Percentiles rank a stretch among this genome's conserved stretches.
These are phyloP conservation scores for Ceratina japonica DNA, from an alignment of 1,140 invertebrate species.

Conservation along the genomic window DNA sequence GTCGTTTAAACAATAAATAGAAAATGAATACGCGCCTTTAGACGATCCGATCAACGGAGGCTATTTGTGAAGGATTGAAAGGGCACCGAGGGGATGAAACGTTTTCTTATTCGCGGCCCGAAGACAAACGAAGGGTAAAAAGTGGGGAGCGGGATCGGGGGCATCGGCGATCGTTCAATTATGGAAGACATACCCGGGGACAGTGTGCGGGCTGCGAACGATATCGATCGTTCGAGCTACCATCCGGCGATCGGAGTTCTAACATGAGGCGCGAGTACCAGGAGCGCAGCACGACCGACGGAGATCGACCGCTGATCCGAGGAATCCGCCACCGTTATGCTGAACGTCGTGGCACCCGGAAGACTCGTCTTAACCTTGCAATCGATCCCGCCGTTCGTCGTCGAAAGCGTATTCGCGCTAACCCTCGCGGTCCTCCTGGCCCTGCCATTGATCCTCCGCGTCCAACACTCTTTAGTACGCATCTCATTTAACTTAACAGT, in stretches of 20 bases:
- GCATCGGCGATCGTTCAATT: constrained; percentile 60
- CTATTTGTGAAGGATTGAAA: too few species aligned
- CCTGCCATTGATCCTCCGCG: constrained; percentile 67
- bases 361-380: constrained; percentile 69
- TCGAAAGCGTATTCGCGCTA: constrained; percentile 69
- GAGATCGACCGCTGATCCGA: constrained; percentile 39
- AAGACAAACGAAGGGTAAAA: constrained; percentile 15
- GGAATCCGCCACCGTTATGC: constrained; percentile 66
- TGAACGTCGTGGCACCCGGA: constrained; percentile 61
- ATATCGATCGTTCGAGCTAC: constrained; percentile 43
- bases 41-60: too few species aligned
- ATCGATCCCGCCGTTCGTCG: constrained; percentile 66
- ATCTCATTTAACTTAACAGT: not conserved
- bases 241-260: constrained; percentile 24
- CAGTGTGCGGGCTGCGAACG: constrained; percentile 33
- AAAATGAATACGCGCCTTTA: too few species aligned
- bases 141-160: constrained; percentile 18
- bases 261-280: constrained; percentile 36
- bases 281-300: not conserved
- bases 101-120: constrained; percentile 5
- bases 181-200: constrained; percentile 56
- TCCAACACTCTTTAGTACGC: constrained; percentile 70
- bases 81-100: too few species aligned
- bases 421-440: constrained; percentile 68
- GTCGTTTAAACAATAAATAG: too few species aligned